phyloP scores from a whole-genome alignment of 1,140 invertebrate species.

The Drosophila santomea region DNA sequence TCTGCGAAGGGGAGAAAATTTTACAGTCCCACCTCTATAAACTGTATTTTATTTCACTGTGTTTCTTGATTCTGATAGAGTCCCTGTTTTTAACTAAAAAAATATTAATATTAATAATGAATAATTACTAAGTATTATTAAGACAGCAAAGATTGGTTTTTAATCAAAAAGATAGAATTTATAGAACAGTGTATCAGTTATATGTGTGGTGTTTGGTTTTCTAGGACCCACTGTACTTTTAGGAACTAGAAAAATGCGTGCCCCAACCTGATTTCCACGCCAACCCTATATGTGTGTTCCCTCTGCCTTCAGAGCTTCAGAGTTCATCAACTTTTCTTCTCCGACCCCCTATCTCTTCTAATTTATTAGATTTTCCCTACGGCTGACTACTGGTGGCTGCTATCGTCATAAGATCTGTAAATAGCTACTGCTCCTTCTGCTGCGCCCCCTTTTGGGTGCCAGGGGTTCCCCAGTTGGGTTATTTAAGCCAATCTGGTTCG shows the following conservation, averaged over 20 bases:
- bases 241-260: constrained; percentile 40
- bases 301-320: constrained; percentile 36
- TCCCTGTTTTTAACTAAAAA: too few species aligned
- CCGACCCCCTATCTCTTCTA: constrained; percentile 26
- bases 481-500: constrained; percentile 47
- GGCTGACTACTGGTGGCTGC: constrained; percentile 21
- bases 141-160: too few species aligned
- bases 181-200: too few species aligned
- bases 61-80: background rate
- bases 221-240: constrained; percentile 5
- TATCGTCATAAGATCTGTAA: constrained; percentile 75
- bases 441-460: background rate
- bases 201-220: too few species aligned
- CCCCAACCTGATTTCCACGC: constrained; percentile 12
- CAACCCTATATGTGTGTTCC: constrained; percentile 7
- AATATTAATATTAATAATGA: too few species aligned
- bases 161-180: too few species aligned
- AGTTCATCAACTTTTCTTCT: constrained; percentile 74
- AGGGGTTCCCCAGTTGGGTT: constrained; percentile 23
- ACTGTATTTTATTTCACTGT: background rate
- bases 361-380: constrained; percentile 78
- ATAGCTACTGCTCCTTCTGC: constrained; percentile 32
- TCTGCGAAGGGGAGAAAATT: background rate
- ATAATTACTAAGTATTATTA: too few species aligned
- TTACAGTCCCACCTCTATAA: constrained; percentile 5